Base-by-base conservation (phyloP, 2,888 invertebrate genomes). In the Metellina segmentata region DNA sequence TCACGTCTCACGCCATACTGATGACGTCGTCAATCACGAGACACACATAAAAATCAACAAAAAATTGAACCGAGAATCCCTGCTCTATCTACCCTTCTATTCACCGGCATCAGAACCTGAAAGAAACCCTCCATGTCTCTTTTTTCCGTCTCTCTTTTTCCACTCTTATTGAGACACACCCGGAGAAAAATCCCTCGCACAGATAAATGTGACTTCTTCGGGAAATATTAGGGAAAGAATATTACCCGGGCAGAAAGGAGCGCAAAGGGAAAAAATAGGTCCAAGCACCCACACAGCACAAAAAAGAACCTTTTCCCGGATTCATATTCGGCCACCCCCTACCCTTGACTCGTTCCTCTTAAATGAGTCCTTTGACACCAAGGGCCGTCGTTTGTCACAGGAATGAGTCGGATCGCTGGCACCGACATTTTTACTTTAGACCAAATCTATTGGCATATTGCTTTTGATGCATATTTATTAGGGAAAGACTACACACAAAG, bases 281-380 rank as follows among this genome's bases (percentile, higher is more conserved):
- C 9, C 13, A n/a, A 51, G 48, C 52, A 71, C 71, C 49, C 51
- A 52, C 51, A 53, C 52, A 13, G 75, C 19, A 7, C 77, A 7
- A 74, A 34, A 74, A 74, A 74, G 34, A 19, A 19, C 11, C 34
- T 74, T 34, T 34, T 74, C 20, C 71, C 48, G 20, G 75, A 86
- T 86, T 86, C 85, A 86, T 78, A 78, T 86, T 86, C 77, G 77
- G 85, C 20, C 20, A 69, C n/a, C 52, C 8, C 85, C 13, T 13
- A 34, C 61, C 61, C 75, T 48, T 61, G 75, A 53, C 48, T 75
- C 61, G n/a, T 16, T 13, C 49, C 49, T 16, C 85, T 49, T 19
- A 86, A 88, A 88, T 79, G 88, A 81, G 81, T 81, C 88, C 88
- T 88, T 81, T 88, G 88, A 88, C 88, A 88, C 88, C 74, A 16